These are phyloP conservation scores for Lasioglossum malachurum DNA, from an alignment of 2,888 invertebrate species.

Conservation along the genomic window DNA sequence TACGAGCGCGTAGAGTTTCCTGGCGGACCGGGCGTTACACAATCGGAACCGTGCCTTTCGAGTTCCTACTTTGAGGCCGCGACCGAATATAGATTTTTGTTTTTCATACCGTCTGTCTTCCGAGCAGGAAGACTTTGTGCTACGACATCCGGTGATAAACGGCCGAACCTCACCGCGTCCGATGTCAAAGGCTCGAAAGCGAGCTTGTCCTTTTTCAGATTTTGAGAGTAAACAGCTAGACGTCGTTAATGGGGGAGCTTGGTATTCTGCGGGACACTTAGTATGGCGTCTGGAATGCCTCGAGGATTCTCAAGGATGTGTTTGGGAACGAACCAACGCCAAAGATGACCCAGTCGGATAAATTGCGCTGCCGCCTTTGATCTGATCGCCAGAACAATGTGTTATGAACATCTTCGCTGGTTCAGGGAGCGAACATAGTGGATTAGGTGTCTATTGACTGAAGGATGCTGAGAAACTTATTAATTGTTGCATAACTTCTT, in stretches of 20 bases:
- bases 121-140: neutral
- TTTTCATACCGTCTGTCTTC: neutral
- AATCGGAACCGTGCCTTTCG: neutral
- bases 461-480: neutral
- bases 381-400: neutral
- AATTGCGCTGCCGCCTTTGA: neutral
- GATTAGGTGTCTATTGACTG: neutral
- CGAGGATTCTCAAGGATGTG: neutral
- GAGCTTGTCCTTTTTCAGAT: neutral
- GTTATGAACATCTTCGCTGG: neutral
- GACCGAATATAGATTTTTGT: neutral
- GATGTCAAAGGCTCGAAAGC: neutral
- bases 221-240: neutral
- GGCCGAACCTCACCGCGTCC: neutral
- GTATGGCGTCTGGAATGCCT: neutral
- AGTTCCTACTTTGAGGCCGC: slow-evolving; percentile 1
- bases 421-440: neutral
- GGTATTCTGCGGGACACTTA: neutral
- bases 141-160: neutral
- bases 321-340: neutral
- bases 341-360: neutral
- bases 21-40: slow-evolving; percentile 32
- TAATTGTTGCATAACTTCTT: neutral
- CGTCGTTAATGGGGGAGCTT: neutral
- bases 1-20: slow-evolving; percentile 62